Evolutionary conservation across 2,797 vertebrate genomes (phyloP).

Genomic region (Stomatorhinus walkeri): DNA sequence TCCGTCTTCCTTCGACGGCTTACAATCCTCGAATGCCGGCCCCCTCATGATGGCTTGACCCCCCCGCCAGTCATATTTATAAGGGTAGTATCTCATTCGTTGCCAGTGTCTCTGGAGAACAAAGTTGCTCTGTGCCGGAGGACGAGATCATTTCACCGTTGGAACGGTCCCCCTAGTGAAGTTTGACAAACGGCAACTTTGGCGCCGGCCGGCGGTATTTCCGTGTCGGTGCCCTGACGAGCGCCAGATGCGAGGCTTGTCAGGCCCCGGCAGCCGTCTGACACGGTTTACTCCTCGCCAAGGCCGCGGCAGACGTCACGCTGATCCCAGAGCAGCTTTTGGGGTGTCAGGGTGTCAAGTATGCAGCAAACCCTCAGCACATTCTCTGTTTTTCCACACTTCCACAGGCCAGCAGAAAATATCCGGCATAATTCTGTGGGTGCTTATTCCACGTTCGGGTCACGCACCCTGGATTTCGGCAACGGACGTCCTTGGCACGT

Average conservation of each 20-base stretch:
- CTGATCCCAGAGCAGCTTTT: constrained; percentile 38
- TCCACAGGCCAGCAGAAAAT: background rate
- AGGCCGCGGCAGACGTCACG: constrained; percentile 23
- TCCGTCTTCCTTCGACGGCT: constrained; percentile 27
- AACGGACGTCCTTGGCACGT: constrained; percentile 28
- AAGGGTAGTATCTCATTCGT: background rate
- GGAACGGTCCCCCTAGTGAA: background rate
- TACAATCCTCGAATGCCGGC: background rate
- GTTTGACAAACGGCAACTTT: background rate
- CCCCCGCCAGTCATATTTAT: background rate
- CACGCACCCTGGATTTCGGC: constrained; percentile 52
- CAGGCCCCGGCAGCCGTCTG: background rate
- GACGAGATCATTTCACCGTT: background rate
- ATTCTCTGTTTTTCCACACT: background rate
- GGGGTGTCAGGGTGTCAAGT: constrained; percentile 27
- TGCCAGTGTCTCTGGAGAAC: background rate
- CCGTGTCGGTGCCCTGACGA: background rate
- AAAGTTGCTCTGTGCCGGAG: background rate
- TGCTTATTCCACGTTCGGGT: constrained; percentile 32
- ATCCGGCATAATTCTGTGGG: background rate
- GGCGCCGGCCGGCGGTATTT: background rate
- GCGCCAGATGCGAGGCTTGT: background rate
- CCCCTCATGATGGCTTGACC: background rate
- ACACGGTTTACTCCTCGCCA: constrained; percentile 22
- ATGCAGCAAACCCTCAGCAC: background rate